Conservation (phyloP, 2,888 invertebrate species). For the Nemapogon koenigi region DNA sequence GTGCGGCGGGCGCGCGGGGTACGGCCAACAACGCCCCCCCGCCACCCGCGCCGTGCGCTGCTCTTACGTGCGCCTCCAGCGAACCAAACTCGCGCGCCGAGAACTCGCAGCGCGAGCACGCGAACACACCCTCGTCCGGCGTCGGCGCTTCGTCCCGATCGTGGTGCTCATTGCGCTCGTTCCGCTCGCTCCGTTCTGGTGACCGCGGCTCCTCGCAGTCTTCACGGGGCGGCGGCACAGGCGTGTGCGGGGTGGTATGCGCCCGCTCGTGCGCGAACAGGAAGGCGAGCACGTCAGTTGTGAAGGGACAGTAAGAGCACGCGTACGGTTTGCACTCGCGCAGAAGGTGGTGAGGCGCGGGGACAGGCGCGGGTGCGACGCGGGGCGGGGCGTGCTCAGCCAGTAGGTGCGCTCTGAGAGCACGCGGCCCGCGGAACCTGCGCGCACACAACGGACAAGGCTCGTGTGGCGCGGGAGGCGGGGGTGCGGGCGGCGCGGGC, state of each 20-base stretch:
- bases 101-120: conserved; percentile 56
- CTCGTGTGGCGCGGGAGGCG: conserved; percentile 49
- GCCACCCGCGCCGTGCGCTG: conserved; percentile 45
- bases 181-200: conserved; percentile 22
- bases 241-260: conserved; percentile 53
- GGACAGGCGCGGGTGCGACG: conserved; percentile 38
- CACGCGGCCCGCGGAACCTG: conserved; percentile 86
- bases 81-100: conserved; percentile 53
- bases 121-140: conserved; percentile 40
- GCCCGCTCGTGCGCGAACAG: conserved; percentile 92
- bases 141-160: conserved; percentile 26
- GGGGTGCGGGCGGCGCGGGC: conserved; percentile 78
- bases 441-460: conserved; percentile 84
- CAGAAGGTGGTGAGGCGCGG: conserved; percentile 64
- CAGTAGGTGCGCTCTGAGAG: conserved; percentile 85
- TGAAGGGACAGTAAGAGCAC: conserved; percentile 89
- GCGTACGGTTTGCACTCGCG: conserved; percentile 77
- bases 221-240: conserved; percentile 34
- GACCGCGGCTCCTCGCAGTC: conserved; percentile 39
- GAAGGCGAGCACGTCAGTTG: conserved; percentile 88
- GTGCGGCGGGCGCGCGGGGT: conserved; percentile 70
- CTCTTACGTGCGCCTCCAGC: conserved; percentile 55
- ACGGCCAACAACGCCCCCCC: conserved; percentile 58
- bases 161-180: conserved; percentile 42
- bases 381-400: conserved; percentile 81